These are phyloP conservation scores for Hyperoodon ampullatus DNA, from an alignment of 2,113 vertebrate species.

Conservation along the genomic window DNA sequence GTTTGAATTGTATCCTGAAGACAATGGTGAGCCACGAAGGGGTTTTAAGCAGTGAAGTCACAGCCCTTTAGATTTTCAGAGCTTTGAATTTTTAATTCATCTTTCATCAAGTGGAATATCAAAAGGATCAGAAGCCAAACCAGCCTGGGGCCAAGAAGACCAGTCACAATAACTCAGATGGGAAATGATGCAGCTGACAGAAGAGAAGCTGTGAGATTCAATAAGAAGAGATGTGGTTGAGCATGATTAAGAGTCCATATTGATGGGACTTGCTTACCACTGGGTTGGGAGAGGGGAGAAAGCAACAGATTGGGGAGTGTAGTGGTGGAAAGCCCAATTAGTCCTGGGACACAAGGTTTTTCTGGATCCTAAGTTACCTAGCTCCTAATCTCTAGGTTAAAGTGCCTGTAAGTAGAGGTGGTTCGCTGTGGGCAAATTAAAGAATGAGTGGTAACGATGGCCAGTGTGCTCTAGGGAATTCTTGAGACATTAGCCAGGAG, in stretches of 20 bases:
- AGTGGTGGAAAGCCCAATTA: background rate
- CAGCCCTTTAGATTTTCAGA: background rate
- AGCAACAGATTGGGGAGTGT: background rate
- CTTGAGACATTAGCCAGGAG: background rate
- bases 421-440: background rate
- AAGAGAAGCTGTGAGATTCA: background rate
- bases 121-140: background rate
- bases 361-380: background rate
- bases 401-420: background rate
- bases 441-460: background rate
- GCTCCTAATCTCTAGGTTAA: background rate
- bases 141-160: background rate
- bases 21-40: background rate
- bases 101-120: background rate
- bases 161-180: background rate
- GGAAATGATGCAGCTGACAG: background rate
- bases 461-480: background rate
- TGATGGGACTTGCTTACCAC: background rate
- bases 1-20: conserved; percentile 25
- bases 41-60: background rate
- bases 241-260: background rate
- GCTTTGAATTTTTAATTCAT: conserved; percentile 42
- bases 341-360: background rate
- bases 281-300: background rate
- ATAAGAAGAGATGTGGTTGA: background rate